Evolutionary conservation across 1,140 invertebrate species (phyloP).

Genomic region (Drosophila neocordata): DNA sequence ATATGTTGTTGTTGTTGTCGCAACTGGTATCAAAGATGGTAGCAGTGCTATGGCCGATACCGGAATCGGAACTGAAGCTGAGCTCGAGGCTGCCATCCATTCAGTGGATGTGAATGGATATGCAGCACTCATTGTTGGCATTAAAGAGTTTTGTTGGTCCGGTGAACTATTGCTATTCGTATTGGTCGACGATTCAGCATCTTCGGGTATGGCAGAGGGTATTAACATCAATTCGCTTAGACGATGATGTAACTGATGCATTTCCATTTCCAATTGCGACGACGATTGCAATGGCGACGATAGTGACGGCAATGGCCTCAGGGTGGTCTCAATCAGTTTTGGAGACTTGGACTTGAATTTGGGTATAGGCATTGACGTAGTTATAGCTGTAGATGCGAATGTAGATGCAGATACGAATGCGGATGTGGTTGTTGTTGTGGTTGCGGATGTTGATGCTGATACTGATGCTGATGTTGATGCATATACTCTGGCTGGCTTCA

Average conservation of each 20-base stretch:
- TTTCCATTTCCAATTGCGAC: slow-evolving; percentile 15
- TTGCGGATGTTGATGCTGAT: slow-evolving; percentile 17
- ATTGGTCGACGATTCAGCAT: slow-evolving; percentile 51
- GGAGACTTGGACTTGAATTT: slow-evolving; percentile 44
- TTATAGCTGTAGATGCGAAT: slow-evolving; percentile 22
- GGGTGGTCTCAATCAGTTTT: slow-evolving; percentile 45
- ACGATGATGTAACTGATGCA: slow-evolving; percentile 15
- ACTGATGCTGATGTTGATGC: slow-evolving; percentile 7
- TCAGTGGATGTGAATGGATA: neutral
- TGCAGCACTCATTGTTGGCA: slow-evolving; percentile 4
- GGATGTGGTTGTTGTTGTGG: slow-evolving; percentile 11
- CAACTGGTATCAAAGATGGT: slow-evolving; percentile 22
- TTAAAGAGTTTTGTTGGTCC: slow-evolving; percentile 24
- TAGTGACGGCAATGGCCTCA: slow-evolving; percentile 52
- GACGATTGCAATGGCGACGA: slow-evolving; percentile 24
- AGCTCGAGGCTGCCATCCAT: slow-evolving; percentile 28
- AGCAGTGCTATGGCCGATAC: neutral
- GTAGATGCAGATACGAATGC: slow-evolving; percentile 5
- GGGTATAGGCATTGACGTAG: slow-evolving; percentile 50
- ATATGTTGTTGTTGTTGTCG: slow-evolving; percentile 14
- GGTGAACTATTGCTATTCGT: slow-evolving; percentile 48
- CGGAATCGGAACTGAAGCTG: slow-evolving; percentile 27
- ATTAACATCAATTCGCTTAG: slow-evolving; percentile 34
- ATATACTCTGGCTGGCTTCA: slow-evolving; percentile 36
- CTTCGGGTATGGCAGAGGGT: slow-evolving; percentile 59